Percentiles rank a stretch among this genome's conserved stretches.
phyloP scores from a whole-genome alignment of 2,888 invertebrate species.

The Tubulanus polymorphus region DNA sequence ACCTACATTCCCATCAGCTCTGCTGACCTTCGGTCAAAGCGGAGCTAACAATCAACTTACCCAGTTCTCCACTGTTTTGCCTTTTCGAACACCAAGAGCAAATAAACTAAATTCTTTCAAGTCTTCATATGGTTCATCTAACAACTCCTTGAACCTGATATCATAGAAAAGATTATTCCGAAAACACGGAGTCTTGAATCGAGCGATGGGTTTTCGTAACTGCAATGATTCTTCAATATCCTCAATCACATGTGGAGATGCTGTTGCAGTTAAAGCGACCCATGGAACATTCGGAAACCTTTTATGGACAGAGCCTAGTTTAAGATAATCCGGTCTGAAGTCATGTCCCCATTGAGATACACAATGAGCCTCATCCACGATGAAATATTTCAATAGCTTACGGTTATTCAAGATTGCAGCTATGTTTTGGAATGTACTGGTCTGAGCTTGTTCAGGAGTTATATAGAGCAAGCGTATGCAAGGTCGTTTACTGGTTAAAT shows the following conservation, averaged over 20 bases:
- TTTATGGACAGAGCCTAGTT: conserved; percentile 66
- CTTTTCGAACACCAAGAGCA: conserved; percentile 23
- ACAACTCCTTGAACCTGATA: conserved; percentile 80
- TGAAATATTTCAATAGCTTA: conserved; percentile 79
- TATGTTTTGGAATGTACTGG: conserved; percentile 58
- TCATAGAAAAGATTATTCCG: conserved; percentile 93
- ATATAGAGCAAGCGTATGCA: conserved; percentile 83
- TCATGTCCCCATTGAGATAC: conserved; percentile 99
- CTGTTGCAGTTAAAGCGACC: conserved; percentile 95
- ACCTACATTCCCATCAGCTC: no score
- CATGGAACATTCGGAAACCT: conserved; percentile 68
- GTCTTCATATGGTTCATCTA: conserved; percentile 74
- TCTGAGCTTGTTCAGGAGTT: conserved; percentile 93
- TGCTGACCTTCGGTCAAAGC: no score
- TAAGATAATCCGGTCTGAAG: conserved; percentile 86
- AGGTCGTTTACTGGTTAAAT: conserved; percentile 71
- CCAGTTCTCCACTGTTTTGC: conserved; percentile 16
- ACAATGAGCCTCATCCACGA: conserved; percentile 78
- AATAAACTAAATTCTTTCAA: conserved; percentile 56
- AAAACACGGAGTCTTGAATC: conserved; percentile 69
- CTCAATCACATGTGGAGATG: conserved; percentile 57
- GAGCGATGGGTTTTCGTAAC: conserved; percentile 64
- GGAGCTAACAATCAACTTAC: conserved; percentile 12
- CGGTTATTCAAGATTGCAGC: conserved; percentile 68
- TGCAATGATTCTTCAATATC: conserved; percentile 65